Percentiles rank a stretch among this genome's conserved stretches.
Conservation (phyloP, 1,140 invertebrate species). For the Physella acuta region DNA sequence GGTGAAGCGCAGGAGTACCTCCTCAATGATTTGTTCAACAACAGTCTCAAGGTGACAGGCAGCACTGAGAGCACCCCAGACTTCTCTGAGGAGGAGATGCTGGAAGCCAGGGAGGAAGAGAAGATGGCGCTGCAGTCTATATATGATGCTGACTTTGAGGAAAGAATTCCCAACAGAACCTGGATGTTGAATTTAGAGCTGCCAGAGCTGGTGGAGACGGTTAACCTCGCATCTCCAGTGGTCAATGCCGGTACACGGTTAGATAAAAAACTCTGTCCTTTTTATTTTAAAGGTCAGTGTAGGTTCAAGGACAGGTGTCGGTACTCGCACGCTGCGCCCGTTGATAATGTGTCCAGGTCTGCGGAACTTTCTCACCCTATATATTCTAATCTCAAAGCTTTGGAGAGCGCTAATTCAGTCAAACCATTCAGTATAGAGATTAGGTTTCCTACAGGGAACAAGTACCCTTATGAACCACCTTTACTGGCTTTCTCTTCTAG, state of each 20-base stretch:
- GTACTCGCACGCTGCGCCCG: constrained; percentile 35
- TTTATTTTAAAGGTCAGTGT: constrained; percentile 48
- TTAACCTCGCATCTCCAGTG: background rate
- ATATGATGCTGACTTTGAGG: constrained; percentile 48
- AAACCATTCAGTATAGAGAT: constrained; percentile 45
- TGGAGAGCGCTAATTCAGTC: constrained; percentile 23
- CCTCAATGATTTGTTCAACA: constrained; percentile 41
- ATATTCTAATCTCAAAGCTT: constrained; percentile 26
- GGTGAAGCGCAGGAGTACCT: constrained; percentile 50
- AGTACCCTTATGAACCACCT: constrained; percentile 49
- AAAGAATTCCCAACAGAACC: constrained; percentile 44
- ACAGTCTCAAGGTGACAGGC: constrained; percentile 9
- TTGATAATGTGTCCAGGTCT: constrained; percentile 11
- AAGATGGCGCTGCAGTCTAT: constrained; percentile 52
- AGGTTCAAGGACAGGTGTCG: constrained; percentile 44
- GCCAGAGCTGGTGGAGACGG: constrained; percentile 31
- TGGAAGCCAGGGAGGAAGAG: constrained; percentile 48
- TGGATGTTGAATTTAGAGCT: constrained; percentile 49
- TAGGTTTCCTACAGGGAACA: constrained; percentile 45
- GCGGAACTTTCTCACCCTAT: constrained; percentile 24
- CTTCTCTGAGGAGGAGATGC: constrained; percentile 35
- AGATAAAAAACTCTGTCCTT: constrained; percentile 42
- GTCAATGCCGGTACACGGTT: constrained; percentile 19
- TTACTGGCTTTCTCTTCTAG: constrained; percentile 47
- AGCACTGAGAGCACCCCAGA: constrained; percentile 5